Evolutionary conservation across 2,113 vertebrate species (phyloP), one percentile per base, ranked within the genome.

Genomic region (Corythornis vintsioides): DNA sequence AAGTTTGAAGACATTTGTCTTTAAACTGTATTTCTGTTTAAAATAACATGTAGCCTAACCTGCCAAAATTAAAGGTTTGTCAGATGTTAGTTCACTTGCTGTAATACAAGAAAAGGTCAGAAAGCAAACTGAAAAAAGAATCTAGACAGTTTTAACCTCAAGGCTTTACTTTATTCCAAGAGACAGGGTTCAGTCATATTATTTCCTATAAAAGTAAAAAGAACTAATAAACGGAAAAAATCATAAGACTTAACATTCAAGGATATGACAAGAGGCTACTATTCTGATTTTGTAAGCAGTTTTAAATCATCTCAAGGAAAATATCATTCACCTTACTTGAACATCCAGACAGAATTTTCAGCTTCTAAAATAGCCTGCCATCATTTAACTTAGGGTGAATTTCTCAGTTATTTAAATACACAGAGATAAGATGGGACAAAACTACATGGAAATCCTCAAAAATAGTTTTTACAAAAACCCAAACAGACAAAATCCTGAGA

Each of bases 51-150:
- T 77, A 84, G 72, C 83, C 65, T 90, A 90, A 93, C 78, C 93
- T 94, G 88, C 55, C 52, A 78, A 95, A 97, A 96, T 91, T 92
- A 96, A 94, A 90, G 91, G 73, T 91, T 96, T 95, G 89, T 94
- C 89, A 94, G 82, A 94, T 95, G 94, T 61, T 40, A 74, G 64
- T 92, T 94, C 94, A 88, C 76, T 75, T 70, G 84, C 50, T 94
- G 77, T 79, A 95, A 95, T 92, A 83, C 86, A 92, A 83, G 95
- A 92, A 97, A 97, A 96, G 97, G 90, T 95, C 93, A 96, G 80
- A 94, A 96, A 96, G 59, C 94, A 91, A 96, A 89, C 61, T 94
- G 67, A 86, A 95, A 90, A 95, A 94, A 56, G 31, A 29, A 24
- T 93, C 47, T 47, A 31, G 83, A 93, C 86, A 85, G 78, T 29